Evolutionary conservation across 2,113 vertebrate species (phyloP), one percentile per base, ranked within the genome.

Genomic region (Laticauda colubrina): DNA sequence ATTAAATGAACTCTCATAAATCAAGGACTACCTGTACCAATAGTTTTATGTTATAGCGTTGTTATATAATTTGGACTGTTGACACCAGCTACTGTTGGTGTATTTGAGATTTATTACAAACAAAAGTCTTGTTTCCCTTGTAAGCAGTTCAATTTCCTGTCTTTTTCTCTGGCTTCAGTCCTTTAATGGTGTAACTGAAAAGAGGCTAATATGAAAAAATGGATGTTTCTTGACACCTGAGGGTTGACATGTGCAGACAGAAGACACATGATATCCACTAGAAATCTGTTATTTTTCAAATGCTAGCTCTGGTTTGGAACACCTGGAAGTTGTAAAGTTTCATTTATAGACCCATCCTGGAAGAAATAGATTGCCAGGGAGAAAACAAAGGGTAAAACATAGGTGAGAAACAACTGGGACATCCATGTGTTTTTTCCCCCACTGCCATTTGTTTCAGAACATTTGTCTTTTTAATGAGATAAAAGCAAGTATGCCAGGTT

Each of bases 281-380:
- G 39, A 29, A 59, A 43, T 51, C 90, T 91, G 90, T 43, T 87
- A 86, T 34, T 56, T 59, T 91, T 91, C 90, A 91, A 86, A 87
- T 0, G 5, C 48, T 48, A 54, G 45, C 43, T 29, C 90, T 87
- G 54, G 14, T 86, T 86, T 39, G 29, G 12, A 86, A n/a, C 90
- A 91, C 57, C 75, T 59, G 90, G 85, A 87, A 87, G 4, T 45
- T 57, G 24, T 45, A 56, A 24, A 26, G 53, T 91, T 57, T 91
- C 48, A 91, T 43, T 54, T 55, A 54, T 6, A 90, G 24, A 55
- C 21, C 51, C 26, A 24, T 5, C 55, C 57, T 86, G 54, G 43
- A 51, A 39, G 54, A 75, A 6, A 61, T 51, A 10, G 10, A 48
- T 18, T 5, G 24, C 4, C 3, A 26, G 9, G 24, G 54, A 14